Base-by-base conservation (phyloP, 2,113 vertebrate genomes). In the Phylloscopus whistleri region DNA sequence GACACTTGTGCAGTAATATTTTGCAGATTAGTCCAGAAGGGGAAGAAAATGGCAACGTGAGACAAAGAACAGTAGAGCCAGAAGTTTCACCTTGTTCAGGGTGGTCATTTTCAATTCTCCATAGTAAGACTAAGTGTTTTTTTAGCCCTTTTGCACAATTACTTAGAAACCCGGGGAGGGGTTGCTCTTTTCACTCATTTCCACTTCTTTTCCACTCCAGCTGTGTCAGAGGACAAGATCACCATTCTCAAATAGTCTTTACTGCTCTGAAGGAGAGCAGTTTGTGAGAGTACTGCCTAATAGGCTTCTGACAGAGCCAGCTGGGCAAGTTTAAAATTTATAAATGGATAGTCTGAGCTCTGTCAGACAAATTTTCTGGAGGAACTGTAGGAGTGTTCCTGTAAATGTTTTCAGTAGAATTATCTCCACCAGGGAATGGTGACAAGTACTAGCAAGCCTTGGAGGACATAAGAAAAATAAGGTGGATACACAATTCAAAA, bases 131-230 rank as follows among this genome's bases (percentile, higher is more conserved):
- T 49, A 52, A 59, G 43, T n/a, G 13, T 1, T 31, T 72, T 80
- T 84, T 91, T 72, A 78, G 53, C 46, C 77, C 64, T 87, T 82
- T 79, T 87, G 56, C 81, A 72, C 84, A 91, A 76, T 87, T 76
- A 66, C 62, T 68, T 64, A 44, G 77, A 95, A 92, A 75, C 37
- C 8, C 1, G 0, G 31, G 37, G 44, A 84, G 73, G 56, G 60
- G n/a, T 33, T 69, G 53, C 78, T 82, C 53, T 79, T 94, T 91
- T 84, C 60, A 48, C 80, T 95, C 10, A 51, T 91, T 94, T 72
- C 19, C 35, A 60, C 66, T 84, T 94, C 87, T 77, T 81, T 92
- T 89, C 41, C 23, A 43, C 22, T 89, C 84, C 94, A 94, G 78
- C 87, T 93, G 66, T 91, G 84, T 82, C 87, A 85, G 70, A 90